Evolutionary conservation across 2,113 vertebrate species (phyloP).

Genomic region (Pseudorhombus dupliciocellatus): DNA sequence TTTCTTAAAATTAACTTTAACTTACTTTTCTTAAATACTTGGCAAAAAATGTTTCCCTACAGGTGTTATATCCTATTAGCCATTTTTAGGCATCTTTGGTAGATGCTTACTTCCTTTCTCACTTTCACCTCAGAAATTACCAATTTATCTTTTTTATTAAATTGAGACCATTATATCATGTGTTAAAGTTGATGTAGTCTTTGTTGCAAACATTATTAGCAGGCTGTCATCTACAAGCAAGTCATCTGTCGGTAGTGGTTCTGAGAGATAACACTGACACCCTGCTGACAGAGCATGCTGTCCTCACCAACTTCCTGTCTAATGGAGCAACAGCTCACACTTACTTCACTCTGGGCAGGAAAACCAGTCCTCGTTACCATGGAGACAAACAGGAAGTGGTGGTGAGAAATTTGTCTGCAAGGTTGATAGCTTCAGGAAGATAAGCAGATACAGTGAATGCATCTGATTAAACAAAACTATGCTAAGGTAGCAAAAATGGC

Average conservation of each 20-base stretch:
- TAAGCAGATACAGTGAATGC: slow-evolving; percentile 34
- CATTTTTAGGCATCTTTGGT: background rate
- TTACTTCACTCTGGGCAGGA: slow-evolving; percentile 72
- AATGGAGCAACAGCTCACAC: slow-evolving; percentile 61
- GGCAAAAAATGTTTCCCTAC: background rate
- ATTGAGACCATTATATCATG: background rate
- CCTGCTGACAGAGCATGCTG: slow-evolving; percentile 71
- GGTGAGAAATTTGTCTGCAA: slow-evolving; percentile 75
- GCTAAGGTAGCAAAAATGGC: background rate
- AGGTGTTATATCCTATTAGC: slow-evolving; percentile 12
- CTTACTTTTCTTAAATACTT: no score
- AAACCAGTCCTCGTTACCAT: slow-evolving; percentile 77
- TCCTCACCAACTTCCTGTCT: slow-evolving; percentile 75
- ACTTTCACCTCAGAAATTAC: background rate
- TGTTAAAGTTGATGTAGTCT: background rate
- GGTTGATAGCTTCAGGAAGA: slow-evolving; percentile 66
- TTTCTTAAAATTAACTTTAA: no score
- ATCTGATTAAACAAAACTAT: slow-evolving; percentile 25
- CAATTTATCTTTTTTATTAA: background rate
- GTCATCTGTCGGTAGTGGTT: slow-evolving; percentile 41
- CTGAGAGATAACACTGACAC: slow-evolving; percentile 46
- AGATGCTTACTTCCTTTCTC: background rate
- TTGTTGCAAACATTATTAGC: background rate
- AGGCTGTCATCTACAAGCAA: slow-evolving; percentile 11
- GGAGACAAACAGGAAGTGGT: slow-evolving; percentile 82